Evolutionary conservation across 2,113 vertebrate species (phyloP).

Genomic region (Lophius piscatorius): DNA sequence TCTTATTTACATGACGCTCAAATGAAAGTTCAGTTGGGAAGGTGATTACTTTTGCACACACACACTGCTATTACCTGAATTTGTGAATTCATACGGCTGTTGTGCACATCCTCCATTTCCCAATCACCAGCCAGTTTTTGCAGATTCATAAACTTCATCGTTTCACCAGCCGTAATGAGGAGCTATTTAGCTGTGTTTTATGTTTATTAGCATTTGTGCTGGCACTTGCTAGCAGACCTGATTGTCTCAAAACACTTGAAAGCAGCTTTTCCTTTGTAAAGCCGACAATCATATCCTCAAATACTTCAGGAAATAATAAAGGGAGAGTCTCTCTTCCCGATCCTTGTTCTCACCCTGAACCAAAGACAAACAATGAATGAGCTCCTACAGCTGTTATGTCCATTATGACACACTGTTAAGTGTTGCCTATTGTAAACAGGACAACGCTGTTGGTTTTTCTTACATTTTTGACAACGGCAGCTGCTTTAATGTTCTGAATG

Average conservation of each 20-base stretch:
- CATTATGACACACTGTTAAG: too few relatives aligned
- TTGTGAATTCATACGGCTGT: too few relatives aligned
- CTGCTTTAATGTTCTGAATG: constrained; percentile 9
- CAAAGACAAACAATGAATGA: constrained; percentile 30
- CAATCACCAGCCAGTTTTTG: too few relatives aligned
- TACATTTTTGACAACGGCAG: constrained; percentile 7
- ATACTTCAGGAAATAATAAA: constrained; percentile 60
- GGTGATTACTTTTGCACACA: too few relatives aligned
- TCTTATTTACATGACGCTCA: too few relatives aligned
- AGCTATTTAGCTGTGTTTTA: constrained; percentile 27
- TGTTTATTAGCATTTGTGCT: constrained; percentile 14
- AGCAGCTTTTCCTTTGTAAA: constrained; percentile 46
- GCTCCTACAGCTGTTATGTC: constrained; percentile 21
- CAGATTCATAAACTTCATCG: constrained; percentile 9
- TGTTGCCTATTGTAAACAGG: too few relatives aligned
- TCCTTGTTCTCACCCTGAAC: constrained; percentile 25
- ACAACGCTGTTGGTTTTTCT: too few relatives aligned
- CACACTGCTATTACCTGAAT: too few relatives aligned
- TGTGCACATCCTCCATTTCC: too few relatives aligned
- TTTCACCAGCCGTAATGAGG: constrained; percentile 18
- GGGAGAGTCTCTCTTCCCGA: constrained; percentile 5
- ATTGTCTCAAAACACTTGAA: constrained; percentile 42
- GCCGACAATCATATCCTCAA: constrained; percentile 32
- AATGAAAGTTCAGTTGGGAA: too few relatives aligned
- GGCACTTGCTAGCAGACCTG: background rate